phyloP scores from a whole-genome alignment of 1,140 invertebrate species.

The Drosophila oshimai region DNA sequence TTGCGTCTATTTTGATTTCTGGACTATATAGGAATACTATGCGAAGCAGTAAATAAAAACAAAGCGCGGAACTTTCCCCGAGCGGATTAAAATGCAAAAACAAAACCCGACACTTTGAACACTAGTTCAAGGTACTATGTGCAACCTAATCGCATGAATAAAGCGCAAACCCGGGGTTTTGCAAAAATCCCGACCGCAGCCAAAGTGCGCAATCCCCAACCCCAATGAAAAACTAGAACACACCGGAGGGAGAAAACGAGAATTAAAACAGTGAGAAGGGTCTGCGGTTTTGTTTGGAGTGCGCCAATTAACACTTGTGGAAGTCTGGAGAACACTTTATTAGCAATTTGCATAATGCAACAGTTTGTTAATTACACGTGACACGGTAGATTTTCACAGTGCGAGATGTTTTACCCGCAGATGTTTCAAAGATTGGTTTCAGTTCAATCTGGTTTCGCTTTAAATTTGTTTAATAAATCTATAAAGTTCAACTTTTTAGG shows the following conservation, averaged over 20 bases:
- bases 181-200: slow-evolving; percentile 21
- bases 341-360: slow-evolving; percentile 53
- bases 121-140: slow-evolving; percentile 29
- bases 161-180: slow-evolving; percentile 1
- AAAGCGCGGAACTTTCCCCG: slow-evolving; percentile 3
- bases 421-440: not conserved
- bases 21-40: not conserved
- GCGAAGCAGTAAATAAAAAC: slow-evolving; percentile 1
- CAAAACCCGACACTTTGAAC: slow-evolving; percentile 15
- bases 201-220: slow-evolving; percentile 25
- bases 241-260: not conserved
- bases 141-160: slow-evolving; percentile 8
- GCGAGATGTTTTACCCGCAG: not conserved
- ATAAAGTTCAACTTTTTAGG: not conserved
- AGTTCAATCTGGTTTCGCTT: slow-evolving; percentile 28
- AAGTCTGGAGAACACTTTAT: slow-evolving; percentile 53
- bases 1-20: not conserved
- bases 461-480: slow-evolving; percentile 28
- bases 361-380: slow-evolving; percentile 64
- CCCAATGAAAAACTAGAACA: slow-evolving; percentile 32
- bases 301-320: slow-evolving; percentile 58
- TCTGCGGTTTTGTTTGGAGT: slow-evolving; percentile 15
- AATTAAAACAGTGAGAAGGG: not conserved
- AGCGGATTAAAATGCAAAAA: slow-evolving; percentile 16
- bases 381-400: slow-evolving; percentile 34